These are phyloP conservation scores for Pterocles orientalis DNA, from an alignment of 2,113 vertebrate species.

Conservation along the genomic window DNA sequence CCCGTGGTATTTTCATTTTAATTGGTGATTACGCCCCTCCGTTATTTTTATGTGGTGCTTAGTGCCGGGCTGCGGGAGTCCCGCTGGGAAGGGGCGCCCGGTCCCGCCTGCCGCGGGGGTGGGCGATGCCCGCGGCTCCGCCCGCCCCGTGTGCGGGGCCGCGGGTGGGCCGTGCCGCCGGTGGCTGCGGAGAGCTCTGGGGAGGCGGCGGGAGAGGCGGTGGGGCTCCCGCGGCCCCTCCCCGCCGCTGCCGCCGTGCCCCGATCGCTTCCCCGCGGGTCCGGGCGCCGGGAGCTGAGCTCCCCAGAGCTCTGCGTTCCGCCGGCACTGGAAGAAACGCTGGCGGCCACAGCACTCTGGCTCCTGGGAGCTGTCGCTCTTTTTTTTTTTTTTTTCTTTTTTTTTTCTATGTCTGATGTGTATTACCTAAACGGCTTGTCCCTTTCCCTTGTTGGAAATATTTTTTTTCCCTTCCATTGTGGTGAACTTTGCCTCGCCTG, in stretches of 20 bases:
- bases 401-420: background rate
- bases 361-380: background rate
- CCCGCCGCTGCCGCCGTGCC: background rate
- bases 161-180: background rate
- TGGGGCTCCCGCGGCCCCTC: no score
- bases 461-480: constrained; percentile 16
- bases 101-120: background rate
- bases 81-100: background rate
- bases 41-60: background rate
- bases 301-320: background rate
- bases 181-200: background rate
- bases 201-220: background rate
- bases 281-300: background rate
- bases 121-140: background rate
- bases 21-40: background rate
- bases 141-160: background rate
- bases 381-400: background rate
- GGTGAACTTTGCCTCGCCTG: constrained; percentile 44
- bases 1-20: background rate
- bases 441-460: constrained; percentile 15
- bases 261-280: background rate
- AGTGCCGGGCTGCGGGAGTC: background rate
- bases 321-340: background rate
- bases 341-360: background rate
- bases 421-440: constrained; percentile 38